Percentiles rank a stretch among this genome's conserved stretches.
These are phyloP conservation scores for Papilio gigon DNA, from an alignment of 2,888 invertebrate species.

Conservation along the genomic window DNA sequence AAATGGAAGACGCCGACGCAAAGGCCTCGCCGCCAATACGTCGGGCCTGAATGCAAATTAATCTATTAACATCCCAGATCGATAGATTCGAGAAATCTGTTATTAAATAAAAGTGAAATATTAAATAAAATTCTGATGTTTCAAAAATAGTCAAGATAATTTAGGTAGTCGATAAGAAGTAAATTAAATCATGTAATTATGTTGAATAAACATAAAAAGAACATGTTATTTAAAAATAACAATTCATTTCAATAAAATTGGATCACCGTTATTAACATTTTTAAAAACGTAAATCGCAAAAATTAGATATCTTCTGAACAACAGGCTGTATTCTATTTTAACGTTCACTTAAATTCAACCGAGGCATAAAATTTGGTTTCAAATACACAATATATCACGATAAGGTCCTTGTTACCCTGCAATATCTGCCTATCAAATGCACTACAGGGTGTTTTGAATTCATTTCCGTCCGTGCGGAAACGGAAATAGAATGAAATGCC, in stretches of 20 bases:
- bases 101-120: background rate
- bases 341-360: background rate
- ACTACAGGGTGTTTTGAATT: constrained; percentile 74
- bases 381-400: constrained; percentile 5
- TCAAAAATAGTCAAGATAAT: background rate
- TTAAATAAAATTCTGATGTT: background rate
- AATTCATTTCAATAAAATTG: too few species aligned
- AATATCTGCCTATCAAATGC: constrained; percentile 55
- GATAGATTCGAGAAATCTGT: background rate
- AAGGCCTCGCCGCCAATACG: constrained; percentile 71
- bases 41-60: constrained; percentile 78
- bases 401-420: constrained; percentile 11
- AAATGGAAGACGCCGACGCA: constrained; percentile 70
- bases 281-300: background rate
- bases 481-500: constrained; percentile 70
- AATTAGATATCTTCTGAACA: background rate
- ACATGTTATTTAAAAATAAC: too few species aligned
- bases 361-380: constrained; percentile 6
- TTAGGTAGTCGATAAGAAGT: too few species aligned
- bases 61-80: constrained; percentile 55
- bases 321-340: too few species aligned
- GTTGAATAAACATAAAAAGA: too few species aligned
- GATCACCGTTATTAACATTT: background rate
- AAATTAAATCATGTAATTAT: too few species aligned
- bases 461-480: constrained; percentile 72